A percentile compares a stretch with the other conserved stretches of the same genome.
Evolutionary conservation across 2,113 vertebrate genomes (phyloP).

Genomic region (Protobothrops flavoviridis): DNA sequence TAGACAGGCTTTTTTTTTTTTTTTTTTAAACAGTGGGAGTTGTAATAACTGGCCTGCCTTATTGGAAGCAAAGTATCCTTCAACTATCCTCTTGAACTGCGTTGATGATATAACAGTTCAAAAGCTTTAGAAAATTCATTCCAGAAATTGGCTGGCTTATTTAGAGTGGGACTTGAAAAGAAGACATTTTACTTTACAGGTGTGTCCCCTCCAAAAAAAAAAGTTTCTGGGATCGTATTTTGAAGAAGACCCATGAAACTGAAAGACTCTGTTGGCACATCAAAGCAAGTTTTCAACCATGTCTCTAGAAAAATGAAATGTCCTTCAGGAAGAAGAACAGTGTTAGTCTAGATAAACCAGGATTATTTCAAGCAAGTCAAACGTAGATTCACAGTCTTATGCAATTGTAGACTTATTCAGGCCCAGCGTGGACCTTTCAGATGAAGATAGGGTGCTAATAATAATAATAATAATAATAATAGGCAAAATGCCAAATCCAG

Average conservation of each 20-base stretch:
- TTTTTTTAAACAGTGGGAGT: background rate
- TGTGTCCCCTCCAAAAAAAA: too few relatives aligned
- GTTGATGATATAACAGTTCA: background rate
- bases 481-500: too few relatives aligned
- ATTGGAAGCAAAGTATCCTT: background rate
- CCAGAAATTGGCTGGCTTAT: background rate
- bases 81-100: background rate
- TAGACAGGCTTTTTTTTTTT: constrained; percentile 29
- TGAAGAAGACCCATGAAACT: background rate
- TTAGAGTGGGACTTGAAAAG: background rate
- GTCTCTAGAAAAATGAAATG: background rate
- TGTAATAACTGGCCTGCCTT: background rate
- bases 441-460: too few relatives aligned
- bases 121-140: background rate
- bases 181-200: background rate
- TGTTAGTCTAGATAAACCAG: background rate
- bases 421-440: too few relatives aligned
- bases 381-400: too few relatives aligned
- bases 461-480: too few relatives aligned
- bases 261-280: background rate
- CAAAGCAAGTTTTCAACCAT: background rate
- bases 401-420: too few relatives aligned
- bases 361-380: too few relatives aligned
- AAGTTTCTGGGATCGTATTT: background rate
- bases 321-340: background rate